Conservation (phyloP, 2,113 vertebrate species). For the Actenoides hombroni region DNA sequence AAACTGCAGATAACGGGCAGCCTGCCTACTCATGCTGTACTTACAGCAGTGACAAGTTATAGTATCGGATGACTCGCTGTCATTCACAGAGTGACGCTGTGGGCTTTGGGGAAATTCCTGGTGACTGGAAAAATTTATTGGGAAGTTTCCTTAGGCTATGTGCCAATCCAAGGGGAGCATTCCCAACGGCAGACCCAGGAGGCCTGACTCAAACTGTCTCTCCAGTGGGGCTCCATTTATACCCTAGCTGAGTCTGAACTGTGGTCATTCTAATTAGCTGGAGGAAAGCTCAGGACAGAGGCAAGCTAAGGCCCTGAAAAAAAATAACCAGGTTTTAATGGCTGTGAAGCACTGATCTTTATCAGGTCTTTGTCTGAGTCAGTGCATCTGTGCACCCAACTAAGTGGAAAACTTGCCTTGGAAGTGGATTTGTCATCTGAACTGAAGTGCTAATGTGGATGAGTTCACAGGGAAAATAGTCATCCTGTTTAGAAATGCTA, state of each 20-base stretch:
- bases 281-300: not conserved
- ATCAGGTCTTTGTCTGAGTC: not conserved
- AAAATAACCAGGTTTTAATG: not conserved
- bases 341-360: not conserved
- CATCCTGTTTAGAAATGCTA: not conserved
- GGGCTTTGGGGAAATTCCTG: not conserved
- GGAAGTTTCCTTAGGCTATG: too few species aligned
- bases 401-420: not conserved
- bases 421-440: not conserved
- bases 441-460: fast-evolving
- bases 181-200: too few species aligned
- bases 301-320: not conserved
- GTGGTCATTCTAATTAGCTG: too few species aligned
- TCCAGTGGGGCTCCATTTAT: too few species aligned
- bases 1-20: not conserved
- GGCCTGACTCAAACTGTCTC: too few species aligned
- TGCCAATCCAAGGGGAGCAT: too few species aligned
- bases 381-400: not conserved
- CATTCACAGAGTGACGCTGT: not conserved
- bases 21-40: not conserved
- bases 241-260: too few species aligned
- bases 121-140: not conserved
- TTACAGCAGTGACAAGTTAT: not conserved
- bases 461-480: not conserved
- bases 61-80: not conserved